phyloP scores from a whole-genome alignment of 1,140 invertebrate genomes.

The Drosophila mauritiana region DNA sequence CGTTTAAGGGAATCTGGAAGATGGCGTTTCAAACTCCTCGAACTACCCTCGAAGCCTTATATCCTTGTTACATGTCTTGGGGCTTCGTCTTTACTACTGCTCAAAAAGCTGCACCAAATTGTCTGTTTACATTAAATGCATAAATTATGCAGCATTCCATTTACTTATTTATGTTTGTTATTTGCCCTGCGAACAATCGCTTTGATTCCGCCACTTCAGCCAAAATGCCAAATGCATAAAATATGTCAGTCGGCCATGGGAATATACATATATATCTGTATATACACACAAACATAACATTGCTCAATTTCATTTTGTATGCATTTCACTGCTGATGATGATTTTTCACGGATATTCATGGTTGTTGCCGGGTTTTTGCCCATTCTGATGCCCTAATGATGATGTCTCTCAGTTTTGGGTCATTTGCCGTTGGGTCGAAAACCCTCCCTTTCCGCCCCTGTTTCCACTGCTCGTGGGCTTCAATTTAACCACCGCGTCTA shows the following conservation, averaged over 20 bases:
- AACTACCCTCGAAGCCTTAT: slow-evolving; percentile 6
- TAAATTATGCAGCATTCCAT: slow-evolving; percentile 75
- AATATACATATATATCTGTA: slow-evolving; percentile 5
- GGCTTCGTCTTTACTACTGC: slow-evolving; percentile 2
- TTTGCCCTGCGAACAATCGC: slow-evolving; percentile 47
- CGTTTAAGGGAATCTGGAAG: background rate
- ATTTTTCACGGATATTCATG: slow-evolving; percentile 60
- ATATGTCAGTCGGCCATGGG: slow-evolving; percentile 60
- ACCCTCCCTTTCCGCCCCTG: slow-evolving; percentile 28
- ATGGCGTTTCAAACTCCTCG: background rate
- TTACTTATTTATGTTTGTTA: slow-evolving; percentile 55
- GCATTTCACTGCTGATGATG: slow-evolving; percentile 54
- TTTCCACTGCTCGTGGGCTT: slow-evolving; percentile 11
- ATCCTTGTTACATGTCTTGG: slow-evolving; percentile 20
- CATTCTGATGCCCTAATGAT: slow-evolving; percentile 67
- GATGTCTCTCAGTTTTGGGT: slow-evolving; percentile 69
- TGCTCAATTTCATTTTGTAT: slow-evolving; percentile 62
- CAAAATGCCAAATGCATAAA: slow-evolving; percentile 76
- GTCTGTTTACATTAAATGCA: slow-evolving; percentile 80
- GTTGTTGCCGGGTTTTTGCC: slow-evolving; percentile 3
- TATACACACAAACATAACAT: slow-evolving; percentile 14
- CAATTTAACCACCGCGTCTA: slow-evolving; percentile 13
- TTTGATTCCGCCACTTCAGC: slow-evolving; percentile 67
- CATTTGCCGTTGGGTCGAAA: slow-evolving; percentile 50
- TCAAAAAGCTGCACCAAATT: slow-evolving; percentile 55